Conservation (phyloP, 2,888 invertebrate genomes). For the Ochropleura plecta region DNA sequence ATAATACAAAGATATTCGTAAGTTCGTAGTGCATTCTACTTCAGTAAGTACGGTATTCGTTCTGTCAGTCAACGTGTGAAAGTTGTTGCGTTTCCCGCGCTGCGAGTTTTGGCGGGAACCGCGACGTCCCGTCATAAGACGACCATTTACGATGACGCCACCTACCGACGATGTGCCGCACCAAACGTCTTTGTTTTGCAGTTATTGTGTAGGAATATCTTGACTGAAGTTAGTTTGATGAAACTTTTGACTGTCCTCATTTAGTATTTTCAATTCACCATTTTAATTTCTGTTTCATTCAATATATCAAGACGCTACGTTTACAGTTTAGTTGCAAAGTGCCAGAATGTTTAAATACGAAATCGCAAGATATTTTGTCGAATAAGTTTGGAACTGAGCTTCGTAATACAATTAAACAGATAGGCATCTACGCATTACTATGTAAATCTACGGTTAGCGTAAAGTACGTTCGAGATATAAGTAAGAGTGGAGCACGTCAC, state of each 20-base stretch:
- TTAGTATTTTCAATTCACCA: neutral
- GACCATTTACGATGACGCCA: conserved; percentile 71
- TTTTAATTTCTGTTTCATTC: neutral
- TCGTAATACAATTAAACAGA: conserved; percentile 41
- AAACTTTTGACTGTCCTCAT: neutral
- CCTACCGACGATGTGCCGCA: conserved; percentile 49
- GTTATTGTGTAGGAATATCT: conserved; percentile 13
- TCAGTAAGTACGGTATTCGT: conserved; percentile 5
- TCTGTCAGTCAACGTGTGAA: conserved; percentile 68
- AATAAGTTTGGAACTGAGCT: conserved; percentile 17
- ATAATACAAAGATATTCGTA: conserved; percentile 18
- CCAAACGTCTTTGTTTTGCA: conserved; percentile 51
- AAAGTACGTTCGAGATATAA: conserved; percentile 29
- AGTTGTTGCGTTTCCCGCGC: conserved; percentile 75
- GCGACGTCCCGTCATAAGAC: conserved; percentile 63
- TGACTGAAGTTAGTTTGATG: conserved; percentile 15
- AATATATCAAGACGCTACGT: neutral
- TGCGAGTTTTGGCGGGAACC: conserved; percentile 73
- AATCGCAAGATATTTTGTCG: conserved; percentile 3
- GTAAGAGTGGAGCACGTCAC: conserved; percentile 39
- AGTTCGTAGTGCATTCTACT: conserved; percentile 34
- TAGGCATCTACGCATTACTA: conserved; percentile 38
- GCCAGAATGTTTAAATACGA: neutral
- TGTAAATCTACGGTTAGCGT: conserved; percentile 48
- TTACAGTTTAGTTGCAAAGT: neutral